Percentiles rank a stretch among this genome's conserved stretches.
These are phyloP conservation scores for Troilus luridus DNA, from an alignment of 2,888 invertebrate genomes.

Conservation along the genomic window DNA sequence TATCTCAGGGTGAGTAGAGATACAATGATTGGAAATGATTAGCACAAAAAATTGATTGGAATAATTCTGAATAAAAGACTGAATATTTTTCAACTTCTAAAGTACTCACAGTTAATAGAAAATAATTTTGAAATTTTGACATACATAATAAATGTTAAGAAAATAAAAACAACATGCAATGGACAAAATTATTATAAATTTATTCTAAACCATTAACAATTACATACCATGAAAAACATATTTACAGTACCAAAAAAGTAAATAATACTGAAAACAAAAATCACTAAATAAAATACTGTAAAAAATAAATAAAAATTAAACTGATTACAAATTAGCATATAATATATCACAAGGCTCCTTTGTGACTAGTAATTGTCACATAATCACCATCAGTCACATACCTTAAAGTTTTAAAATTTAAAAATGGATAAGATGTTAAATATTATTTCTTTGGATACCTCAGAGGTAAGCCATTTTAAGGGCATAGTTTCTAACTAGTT, in stretches of 20 bases:
- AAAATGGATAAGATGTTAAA: too few relatives aligned
- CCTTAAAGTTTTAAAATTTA: too few relatives aligned
- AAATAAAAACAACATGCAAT: conserved; percentile 1
- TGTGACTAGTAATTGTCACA: neutral
- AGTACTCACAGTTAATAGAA: too few relatives aligned
- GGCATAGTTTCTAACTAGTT: too few relatives aligned
- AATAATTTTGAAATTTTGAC: too few relatives aligned
- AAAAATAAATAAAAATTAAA: neutral
- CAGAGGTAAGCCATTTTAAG: too few relatives aligned
- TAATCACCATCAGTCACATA: neutral
- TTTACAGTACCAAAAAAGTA: neutral
- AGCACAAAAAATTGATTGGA: too few relatives aligned
- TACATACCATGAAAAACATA: conserved; percentile 14
- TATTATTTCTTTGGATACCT: too few relatives aligned
- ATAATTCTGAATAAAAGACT: too few relatives aligned
- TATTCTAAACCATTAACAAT: neutral
- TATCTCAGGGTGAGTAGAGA: too few relatives aligned
- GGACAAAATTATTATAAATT: neutral
- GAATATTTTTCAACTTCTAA: too few relatives aligned
- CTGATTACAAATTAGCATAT: neutral
- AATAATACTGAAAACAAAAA: neutral
- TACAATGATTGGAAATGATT: too few relatives aligned
- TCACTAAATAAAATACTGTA: neutral
- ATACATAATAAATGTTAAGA: neutral
- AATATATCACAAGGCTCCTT: conserved; percentile 6